A percentile compares a stretch with the other conserved stretches of the same genome.
These are phyloP conservation scores for Molorchus minor DNA, from an alignment of 2,888 invertebrate genomes.

Conservation along the genomic window DNA sequence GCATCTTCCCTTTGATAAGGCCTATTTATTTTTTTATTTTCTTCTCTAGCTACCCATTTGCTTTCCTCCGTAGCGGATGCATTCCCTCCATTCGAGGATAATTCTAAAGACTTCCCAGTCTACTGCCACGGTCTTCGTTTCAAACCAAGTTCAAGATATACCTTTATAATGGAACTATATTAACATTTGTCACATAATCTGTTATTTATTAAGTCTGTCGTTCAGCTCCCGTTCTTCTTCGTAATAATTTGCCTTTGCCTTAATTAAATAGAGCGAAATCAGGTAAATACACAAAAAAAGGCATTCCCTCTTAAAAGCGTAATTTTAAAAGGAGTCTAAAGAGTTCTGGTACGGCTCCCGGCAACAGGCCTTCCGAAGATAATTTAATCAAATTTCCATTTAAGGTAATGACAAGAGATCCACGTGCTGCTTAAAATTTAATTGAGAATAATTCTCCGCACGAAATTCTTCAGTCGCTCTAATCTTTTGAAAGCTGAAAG, in stretches of 20 bases:
- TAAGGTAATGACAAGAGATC: slow-evolving; percentile 17
- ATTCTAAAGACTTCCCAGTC: no score
- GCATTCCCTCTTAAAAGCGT: background rate
- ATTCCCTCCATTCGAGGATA: no score
- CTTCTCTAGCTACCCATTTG: no score
- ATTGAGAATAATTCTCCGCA: slow-evolving; percentile 17
- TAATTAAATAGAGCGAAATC: background rate
- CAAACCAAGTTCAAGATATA: no score
- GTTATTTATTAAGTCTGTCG: background rate
- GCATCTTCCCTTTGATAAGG: no score
- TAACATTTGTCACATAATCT: no score
- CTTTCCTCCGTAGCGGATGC: no score
- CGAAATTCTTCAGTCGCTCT: background rate
- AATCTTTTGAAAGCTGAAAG: slow-evolving; percentile 20
- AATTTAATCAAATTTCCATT: slow-evolving; percentile 22
- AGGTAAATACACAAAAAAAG: background rate
- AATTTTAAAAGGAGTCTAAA: slow-evolving; percentile 8
- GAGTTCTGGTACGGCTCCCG: background rate
- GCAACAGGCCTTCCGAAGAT: slow-evolving; percentile 7
- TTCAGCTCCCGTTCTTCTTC: background rate
- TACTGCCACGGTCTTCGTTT: no score
- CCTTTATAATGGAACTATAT: no score
- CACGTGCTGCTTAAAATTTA: slow-evolving; percentile 21
- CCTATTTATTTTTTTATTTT: no score
- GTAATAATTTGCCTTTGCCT: no score